Percentiles rank a stretch among this genome's conserved stretches.
Conservation (phyloP, 2,113 vertebrate genomes). For the Gallinago paraguaiae region DNA sequence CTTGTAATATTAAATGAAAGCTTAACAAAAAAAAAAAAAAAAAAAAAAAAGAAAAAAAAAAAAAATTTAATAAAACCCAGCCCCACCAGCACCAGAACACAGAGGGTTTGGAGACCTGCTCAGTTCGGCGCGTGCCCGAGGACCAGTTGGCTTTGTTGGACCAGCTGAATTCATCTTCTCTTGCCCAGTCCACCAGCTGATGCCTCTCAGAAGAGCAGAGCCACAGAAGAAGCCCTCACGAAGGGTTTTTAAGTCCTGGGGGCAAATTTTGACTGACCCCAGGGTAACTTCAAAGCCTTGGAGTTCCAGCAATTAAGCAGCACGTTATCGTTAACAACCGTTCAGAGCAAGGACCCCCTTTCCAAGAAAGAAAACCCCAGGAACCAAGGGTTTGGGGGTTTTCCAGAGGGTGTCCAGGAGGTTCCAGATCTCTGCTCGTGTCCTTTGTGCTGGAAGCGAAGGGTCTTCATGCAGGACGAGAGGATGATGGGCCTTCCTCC, state of each 20-base stretch:
- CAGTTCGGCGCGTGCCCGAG: neutral
- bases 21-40: neutral
- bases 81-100: neutral
- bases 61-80: neutral
- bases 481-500: neutral
- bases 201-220: neutral
- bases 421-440: neutral
- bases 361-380: neutral
- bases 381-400: neutral
- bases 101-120: neutral
- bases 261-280: neutral
- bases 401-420: neutral
- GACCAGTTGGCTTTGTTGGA: neutral
- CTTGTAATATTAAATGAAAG: neutral
- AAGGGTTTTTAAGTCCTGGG: neutral
- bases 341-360: neutral
- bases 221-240: neutral
- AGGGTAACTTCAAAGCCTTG: neutral
- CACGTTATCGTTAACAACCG: rapidly evolving
- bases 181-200: neutral
- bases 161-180: neutral
- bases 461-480: neutral
- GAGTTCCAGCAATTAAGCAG: neutral
- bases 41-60: no score
- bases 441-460: neutral